Conservation (phyloP, 2,888 invertebrate genomes). For the Stenodera caucasica region DNA sequence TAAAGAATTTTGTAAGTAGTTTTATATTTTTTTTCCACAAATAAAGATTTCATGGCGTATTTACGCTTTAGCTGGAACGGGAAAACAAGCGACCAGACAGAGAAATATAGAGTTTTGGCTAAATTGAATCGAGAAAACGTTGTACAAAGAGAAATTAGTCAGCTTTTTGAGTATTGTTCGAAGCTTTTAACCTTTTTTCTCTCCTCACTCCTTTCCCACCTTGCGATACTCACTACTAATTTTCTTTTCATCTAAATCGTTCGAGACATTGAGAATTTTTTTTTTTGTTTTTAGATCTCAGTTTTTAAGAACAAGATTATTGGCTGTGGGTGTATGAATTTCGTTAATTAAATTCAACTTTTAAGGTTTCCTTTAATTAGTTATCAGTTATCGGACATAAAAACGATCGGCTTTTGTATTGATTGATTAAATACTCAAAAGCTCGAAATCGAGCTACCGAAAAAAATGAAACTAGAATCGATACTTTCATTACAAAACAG, state of each 20-base stretch:
- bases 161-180: conserved; percentile 8
- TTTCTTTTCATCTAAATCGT: neutral
- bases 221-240: neutral
- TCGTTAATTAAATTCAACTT: neutral
- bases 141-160: conserved; percentile 8
- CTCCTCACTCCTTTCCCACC: neutral
- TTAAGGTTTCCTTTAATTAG: no score
- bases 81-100: no score
- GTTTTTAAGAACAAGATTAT: neutral
- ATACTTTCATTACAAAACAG: no score
- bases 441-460: no score
- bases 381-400: no score
- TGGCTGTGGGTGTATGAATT: neutral
- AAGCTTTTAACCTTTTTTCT: neutral
- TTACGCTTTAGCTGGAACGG: no score
- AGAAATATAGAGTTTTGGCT: neutral
- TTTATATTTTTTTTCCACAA: no score
- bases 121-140: conserved; percentile 6
- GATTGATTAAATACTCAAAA: no score
- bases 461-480: no score
- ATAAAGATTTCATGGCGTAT: no score
- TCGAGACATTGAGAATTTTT: neutral
- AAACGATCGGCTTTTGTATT: no score
- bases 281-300: neutral
- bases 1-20: no score